phyloP scores from a whole-genome alignment of 2,113 vertebrate species.

The Apteryx owenii region DNA sequence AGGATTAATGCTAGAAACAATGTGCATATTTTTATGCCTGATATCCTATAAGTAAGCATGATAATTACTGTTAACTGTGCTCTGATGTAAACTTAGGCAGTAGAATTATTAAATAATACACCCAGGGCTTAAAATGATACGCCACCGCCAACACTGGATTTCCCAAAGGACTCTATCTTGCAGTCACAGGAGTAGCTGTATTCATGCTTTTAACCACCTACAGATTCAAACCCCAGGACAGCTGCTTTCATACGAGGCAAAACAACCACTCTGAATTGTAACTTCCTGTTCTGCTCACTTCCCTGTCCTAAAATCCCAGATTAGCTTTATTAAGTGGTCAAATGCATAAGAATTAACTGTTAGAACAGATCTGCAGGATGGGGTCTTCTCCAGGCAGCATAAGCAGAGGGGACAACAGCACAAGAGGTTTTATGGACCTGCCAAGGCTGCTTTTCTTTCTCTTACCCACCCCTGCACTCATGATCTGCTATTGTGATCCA shows the following conservation, averaged over 20 bases:
- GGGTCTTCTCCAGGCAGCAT: not conserved
- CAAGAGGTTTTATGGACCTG: not conserved
- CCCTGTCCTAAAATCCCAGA: not conserved
- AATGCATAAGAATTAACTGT: not conserved
- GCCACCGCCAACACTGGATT: not conserved
- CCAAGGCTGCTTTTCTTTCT: not conserved
- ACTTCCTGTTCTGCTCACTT: not conserved
- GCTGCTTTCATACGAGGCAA: not conserved
- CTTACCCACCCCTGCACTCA: not conserved
- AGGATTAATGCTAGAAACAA: not conserved
- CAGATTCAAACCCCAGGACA: not conserved
- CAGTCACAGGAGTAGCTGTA: not conserved
- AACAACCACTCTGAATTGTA: not conserved
- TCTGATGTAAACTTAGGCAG: not conserved
- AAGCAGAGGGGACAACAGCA: not conserved
- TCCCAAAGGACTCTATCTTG: not conserved
- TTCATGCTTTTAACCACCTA: not conserved
- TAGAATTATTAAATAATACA: not conserved
- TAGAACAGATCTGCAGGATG: not conserved
- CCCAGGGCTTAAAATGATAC: not conserved
- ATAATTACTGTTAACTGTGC: not conserved
- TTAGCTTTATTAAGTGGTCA: not conserved
- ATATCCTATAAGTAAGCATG: not conserved
- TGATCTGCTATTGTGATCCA: not conserved
- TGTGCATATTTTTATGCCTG: not conserved